Conservation (phyloP, 2,888 invertebrate species). For the Catotricha subobsoleta region DNA sequence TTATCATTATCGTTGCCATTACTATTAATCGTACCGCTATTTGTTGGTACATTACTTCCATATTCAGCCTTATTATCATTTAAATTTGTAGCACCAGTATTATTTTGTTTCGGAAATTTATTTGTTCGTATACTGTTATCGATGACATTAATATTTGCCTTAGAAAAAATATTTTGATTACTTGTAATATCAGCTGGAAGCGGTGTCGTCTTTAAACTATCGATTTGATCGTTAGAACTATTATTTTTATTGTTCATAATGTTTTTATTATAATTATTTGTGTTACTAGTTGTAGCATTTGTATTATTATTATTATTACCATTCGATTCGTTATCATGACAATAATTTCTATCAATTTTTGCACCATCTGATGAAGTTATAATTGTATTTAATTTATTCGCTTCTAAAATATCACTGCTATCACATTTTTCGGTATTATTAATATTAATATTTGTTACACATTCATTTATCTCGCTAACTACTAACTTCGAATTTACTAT, state of each 20-base stretch:
- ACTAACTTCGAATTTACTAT: not conserved
- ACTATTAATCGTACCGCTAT: not conserved
- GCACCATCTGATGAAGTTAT: conserved; percentile 2
- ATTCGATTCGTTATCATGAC: not conserved
- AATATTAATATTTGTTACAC: not conserved
- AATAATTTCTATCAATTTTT: not conserved
- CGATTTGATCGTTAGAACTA: not conserved
- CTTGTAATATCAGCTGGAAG: no score
- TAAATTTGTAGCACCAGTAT: no score
- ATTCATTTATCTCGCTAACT: not conserved
- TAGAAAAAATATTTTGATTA: no score
- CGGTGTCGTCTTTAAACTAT: not conserved
- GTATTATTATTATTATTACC: not conserved
- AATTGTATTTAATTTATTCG: not conserved
- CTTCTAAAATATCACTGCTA: conserved; percentile 6
- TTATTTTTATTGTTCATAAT: not conserved
- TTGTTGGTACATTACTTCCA: not conserved
- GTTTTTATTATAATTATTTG: not conserved
- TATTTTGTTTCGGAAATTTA: no score
- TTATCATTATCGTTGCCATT: no score
- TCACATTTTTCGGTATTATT: conserved; percentile 3
- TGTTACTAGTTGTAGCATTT: not conserved
- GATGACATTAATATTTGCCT: no score
- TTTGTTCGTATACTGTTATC: no score
- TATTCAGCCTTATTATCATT: no score